phyloP scores from a whole-genome alignment of 1,140 invertebrate species.

The Euura saliciscinereae region DNA sequence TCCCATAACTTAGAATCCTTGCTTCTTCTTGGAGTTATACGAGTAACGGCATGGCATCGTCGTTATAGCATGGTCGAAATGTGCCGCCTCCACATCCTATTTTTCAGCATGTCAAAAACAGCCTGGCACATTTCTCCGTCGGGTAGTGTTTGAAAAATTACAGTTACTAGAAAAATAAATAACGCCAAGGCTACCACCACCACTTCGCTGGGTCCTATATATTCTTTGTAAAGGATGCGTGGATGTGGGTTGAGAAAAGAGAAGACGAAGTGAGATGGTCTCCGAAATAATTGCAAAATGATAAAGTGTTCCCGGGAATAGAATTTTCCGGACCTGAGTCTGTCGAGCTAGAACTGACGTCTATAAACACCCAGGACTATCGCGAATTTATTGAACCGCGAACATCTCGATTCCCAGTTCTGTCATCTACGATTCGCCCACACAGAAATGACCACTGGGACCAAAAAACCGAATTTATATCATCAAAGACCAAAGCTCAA shows the following conservation, averaged over 20 bases:
- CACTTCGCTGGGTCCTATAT: constrained; percentile 31
- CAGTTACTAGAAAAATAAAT: constrained; percentile 53
- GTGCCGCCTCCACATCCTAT: constrained; percentile 38
- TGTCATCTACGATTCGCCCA: too few relatives aligned
- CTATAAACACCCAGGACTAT: not conserved
- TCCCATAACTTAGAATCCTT: constrained; percentile 33
- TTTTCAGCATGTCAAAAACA: constrained; percentile 52
- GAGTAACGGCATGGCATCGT: constrained; percentile 24
- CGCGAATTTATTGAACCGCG: not conserved
- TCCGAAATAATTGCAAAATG: constrained; percentile 45
- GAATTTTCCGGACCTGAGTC: not conserved
- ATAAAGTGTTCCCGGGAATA: constrained; percentile 36
- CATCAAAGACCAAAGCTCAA: too few relatives aligned
- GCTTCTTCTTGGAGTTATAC: constrained; percentile 8
- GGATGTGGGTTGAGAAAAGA: constrained; percentile 11
- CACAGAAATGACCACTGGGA: too few relatives aligned
- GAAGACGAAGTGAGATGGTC: constrained; percentile 19
- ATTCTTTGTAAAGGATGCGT: constrained; percentile 40
- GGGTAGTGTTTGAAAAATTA: constrained; percentile 52
- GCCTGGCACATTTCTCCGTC: constrained; percentile 49
- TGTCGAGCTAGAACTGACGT: not conserved
- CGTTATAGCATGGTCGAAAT: constrained; percentile 27
- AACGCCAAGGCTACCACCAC: constrained; percentile 32
- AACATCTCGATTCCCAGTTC: not conserved
- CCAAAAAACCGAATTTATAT: too few relatives aligned